Evolutionary conservation across 2,113 vertebrate genomes (phyloP).

Genomic region (Protobothrops mucrosquamatus): DNA sequence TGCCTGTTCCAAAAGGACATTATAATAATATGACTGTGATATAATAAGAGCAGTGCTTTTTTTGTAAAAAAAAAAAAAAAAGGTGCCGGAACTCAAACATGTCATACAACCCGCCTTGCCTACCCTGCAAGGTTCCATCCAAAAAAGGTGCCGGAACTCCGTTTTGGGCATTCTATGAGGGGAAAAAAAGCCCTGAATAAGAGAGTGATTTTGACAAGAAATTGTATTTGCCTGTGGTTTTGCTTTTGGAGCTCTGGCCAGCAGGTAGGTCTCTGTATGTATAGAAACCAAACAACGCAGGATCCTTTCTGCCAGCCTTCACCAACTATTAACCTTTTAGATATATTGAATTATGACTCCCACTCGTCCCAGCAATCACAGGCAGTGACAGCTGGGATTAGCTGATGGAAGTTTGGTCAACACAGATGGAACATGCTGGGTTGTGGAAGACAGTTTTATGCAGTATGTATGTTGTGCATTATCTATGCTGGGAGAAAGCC

Average conservation of each 20-base stretch:
- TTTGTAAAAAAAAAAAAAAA: too few species aligned
- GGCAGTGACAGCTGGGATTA: neutral
- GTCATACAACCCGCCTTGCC: too few species aligned
- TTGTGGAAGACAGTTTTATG: neutral
- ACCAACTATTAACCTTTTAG: neutral
- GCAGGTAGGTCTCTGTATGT: neutral
- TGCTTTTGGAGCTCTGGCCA: neutral
- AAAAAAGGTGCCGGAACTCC: too few species aligned
- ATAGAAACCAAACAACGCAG: neutral
- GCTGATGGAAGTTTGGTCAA: neutral
- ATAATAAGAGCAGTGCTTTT: too few species aligned
- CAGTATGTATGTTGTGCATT: neutral
- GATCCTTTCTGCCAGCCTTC: neutral
- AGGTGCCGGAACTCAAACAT: too few species aligned
- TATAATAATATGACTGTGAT: neutral
- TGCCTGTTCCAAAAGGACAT: neutral
- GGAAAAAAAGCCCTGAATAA: too few species aligned
- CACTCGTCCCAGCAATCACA: neutral
- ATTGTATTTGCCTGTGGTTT: neutral
- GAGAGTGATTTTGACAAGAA: conserved; percentile 1
- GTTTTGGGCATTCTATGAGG: too few species aligned
- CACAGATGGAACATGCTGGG: neutral
- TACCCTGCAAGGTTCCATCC: too few species aligned
- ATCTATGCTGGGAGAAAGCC: neutral
- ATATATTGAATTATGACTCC: neutral